Conservation (phyloP, 2,797 vertebrate genomes). For the Pangasius sanitwongsei region DNA sequence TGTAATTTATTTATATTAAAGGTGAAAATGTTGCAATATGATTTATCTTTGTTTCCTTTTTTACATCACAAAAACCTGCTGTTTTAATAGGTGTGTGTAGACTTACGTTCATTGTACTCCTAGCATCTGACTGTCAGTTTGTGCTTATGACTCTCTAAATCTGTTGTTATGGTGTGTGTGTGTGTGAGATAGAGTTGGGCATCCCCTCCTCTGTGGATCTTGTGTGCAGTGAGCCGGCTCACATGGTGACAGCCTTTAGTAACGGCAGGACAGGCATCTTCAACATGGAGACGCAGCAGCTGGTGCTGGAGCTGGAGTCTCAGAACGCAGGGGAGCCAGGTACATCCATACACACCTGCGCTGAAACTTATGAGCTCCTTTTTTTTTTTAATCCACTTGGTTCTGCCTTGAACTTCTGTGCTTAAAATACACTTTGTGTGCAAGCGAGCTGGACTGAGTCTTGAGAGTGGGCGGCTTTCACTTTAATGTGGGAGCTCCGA, state of each 20-base stretch:
- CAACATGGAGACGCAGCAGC: slow-evolving; percentile 95
- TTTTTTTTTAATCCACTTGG: background rate
- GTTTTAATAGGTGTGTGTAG: too few relatives aligned
- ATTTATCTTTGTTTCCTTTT: too few relatives aligned
- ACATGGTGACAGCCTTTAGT: slow-evolving; percentile 93
- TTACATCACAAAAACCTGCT: too few relatives aligned
- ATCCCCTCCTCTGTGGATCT: slow-evolving; percentile 94
- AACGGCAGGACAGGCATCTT: slow-evolving; percentile 91
- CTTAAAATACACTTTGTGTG: background rate
- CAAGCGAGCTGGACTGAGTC: background rate
- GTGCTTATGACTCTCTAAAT: background rate
- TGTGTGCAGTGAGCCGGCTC: slow-evolving; percentile 93
- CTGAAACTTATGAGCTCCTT: background rate
- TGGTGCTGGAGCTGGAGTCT: slow-evolving; percentile 88
- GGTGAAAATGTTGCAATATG: too few relatives aligned
- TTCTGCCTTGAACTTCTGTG: background rate
- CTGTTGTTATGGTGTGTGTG: background rate
- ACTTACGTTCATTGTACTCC: too few relatives aligned
- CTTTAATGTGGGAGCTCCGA: background rate
- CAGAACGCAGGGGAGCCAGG: slow-evolving; percentile 77
- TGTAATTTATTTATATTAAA: too few relatives aligned
- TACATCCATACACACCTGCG: slow-evolving; percentile 60
- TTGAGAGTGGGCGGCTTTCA: background rate
- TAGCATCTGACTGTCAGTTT: too few relatives aligned
- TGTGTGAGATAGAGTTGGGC: slow-evolving; percentile 80